Evolutionary conservation across 2,888 invertebrate species (phyloP), one percentile per base, ranked within the genome.

Genomic region (Amblyjoppa proteus): DNA sequence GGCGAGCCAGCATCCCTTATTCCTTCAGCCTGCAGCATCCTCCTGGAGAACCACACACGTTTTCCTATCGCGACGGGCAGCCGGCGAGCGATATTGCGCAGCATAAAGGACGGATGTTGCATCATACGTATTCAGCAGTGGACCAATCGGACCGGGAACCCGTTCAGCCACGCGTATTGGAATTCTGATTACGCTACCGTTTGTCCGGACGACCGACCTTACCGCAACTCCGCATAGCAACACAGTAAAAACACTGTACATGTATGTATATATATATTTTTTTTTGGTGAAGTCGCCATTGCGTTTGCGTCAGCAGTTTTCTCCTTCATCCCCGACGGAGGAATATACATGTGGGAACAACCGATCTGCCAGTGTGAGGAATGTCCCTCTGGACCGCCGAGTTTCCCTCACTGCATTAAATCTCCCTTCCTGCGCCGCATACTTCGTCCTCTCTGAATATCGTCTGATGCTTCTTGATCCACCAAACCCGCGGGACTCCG

Each of bases 321-420:
- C 45, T 38, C 70, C 45, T 64, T 45, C 64, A 34, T 41, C 31
- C 68, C 28, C 58, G 45, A n/a, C 53, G 45, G 83, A 66, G 25
- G 13, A 61, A 74, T 74, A 76, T 16, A 49, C 45, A 78, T 56
- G 79, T 31, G 79, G 28, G 38, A 74, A 79, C 20, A 75, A 75
- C 74, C 31, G 49, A n/a, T 41, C 41, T 58, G 38, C 45, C 34
- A 13, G 49, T 76, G 75, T 20, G 64, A 51, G 13, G 64, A 66
- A 38, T n/a, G 66, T 25, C 53, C 20, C 74, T 81, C 66, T 78
- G 77, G 74, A 49, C 56, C 13, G 11, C 7, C 71, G 73, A 34
- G 73, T 56, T 49, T 70, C 28, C 77, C 56, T 53, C 71, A 71
- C 75, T 71, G 68, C 75, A 79, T 85, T 82, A 79, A 85, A 85